phyloP scores from a whole-genome alignment of 1,140 invertebrate genomes.

The Thaumetopoea pityocampa region DNA sequence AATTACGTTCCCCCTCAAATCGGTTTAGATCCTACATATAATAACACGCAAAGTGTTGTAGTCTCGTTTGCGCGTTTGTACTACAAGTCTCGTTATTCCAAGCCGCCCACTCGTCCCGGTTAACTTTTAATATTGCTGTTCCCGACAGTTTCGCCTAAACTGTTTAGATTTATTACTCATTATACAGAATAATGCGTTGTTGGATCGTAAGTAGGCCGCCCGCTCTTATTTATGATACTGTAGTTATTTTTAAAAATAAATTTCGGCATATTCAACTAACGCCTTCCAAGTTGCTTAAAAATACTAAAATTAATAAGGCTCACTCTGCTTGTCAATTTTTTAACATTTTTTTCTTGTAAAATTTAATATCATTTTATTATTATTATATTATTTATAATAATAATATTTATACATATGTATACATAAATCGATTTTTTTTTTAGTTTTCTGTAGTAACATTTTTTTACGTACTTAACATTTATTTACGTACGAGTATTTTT shows the following conservation, averaged over 20 bases:
- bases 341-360: no score
- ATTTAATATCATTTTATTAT: no score
- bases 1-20: slow-evolving; percentile 33
- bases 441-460: no score
- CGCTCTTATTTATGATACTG: slow-evolving; percentile 7
- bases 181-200: slow-evolving; percentile 13
- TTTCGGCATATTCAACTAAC: slow-evolving; percentile 5
- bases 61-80: slow-evolving; percentile 33
- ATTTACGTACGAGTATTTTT: no score
- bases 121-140: slow-evolving; percentile 12
- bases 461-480: no score
- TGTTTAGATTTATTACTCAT: slow-evolving; percentile 21
- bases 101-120: slow-evolving; percentile 9
- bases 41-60: slow-evolving; percentile 29
- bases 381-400: no score
- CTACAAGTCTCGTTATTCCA: slow-evolving; percentile 22
- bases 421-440: no score
- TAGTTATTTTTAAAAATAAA: slow-evolving; percentile 5
- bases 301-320: no score
- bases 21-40: slow-evolving; percentile 42
- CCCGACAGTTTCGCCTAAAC: slow-evolving; percentile 12
- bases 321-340: no score
- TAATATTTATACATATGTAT: no score
- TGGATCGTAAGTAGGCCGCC: slow-evolving; percentile 5
- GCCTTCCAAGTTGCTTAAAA: no score